Conservation (phyloP, 1,140 invertebrate species). For the Neodiprion virginianus region DNA sequence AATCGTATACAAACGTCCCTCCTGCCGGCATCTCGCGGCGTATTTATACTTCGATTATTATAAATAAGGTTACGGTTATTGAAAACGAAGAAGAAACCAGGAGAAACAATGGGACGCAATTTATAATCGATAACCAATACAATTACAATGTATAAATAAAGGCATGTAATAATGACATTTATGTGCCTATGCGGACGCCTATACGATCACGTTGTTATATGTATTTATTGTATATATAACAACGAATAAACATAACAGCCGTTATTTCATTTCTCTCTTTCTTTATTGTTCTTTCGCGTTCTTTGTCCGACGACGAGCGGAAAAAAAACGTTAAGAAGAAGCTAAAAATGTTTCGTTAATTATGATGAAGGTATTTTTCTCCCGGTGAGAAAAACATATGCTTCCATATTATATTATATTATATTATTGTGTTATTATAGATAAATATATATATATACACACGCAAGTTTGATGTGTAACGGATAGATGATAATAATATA, state of each 20-base stretch:
- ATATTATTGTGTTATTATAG: conserved; percentile 14
- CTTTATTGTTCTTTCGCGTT: background rate
- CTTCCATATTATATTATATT: conserved; percentile 42
- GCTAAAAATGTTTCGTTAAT: background rate
- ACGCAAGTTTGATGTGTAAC: too few species aligned
- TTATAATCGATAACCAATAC: too few species aligned
- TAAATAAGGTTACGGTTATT: too few species aligned
- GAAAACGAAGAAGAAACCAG: too few species aligned
- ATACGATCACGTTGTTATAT: background rate
- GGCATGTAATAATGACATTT: background rate
- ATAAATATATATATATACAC: conserved; percentile 23
- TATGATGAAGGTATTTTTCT: conserved; percentile 46
- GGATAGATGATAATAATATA: too few species aligned
- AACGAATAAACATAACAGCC: conserved; percentile 15
- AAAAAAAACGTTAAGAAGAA: too few species aligned
- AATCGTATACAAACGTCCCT: too few species aligned
- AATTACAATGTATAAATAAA: too few species aligned
- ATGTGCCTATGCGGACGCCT: background rate
- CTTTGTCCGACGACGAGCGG: background rate
- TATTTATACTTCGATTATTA: too few species aligned
- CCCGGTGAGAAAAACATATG: conserved; percentile 47
- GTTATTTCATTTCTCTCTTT: background rate
- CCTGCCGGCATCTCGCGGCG: too few species aligned
- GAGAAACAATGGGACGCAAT: too few species aligned
- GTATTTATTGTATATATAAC: background rate